Evolutionary conservation across 2,888 invertebrate genomes (phyloP).

Genomic region (Dasypolia templi): DNA sequence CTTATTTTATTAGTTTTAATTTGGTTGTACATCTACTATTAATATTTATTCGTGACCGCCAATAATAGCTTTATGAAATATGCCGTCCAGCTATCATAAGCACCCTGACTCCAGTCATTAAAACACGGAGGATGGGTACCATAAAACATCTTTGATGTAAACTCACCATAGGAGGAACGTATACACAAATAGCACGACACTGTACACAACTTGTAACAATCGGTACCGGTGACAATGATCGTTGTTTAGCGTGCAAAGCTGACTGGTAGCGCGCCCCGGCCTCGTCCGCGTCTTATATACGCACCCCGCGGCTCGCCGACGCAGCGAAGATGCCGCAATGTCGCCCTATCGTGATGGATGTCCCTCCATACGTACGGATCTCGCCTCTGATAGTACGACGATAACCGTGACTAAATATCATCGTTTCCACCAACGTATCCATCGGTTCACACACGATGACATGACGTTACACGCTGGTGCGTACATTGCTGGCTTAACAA

Average conservation of each 20-base stretch:
- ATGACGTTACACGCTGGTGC: constrained; percentile 26
- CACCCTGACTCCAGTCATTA: neutral
- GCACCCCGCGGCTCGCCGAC: constrained; percentile 80
- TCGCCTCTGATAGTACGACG: constrained; percentile 69
- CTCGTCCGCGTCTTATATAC: constrained; percentile 82
- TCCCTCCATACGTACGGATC: constrained; percentile 73
- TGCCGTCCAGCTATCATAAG: neutral
- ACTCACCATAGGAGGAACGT: constrained; percentile 79
- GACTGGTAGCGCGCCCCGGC: constrained; percentile 85
- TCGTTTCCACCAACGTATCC: constrained; percentile 54
- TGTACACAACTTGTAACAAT: constrained; percentile 76
- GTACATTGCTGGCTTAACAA: constrained; percentile 65
- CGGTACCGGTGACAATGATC: constrained; percentile 76
- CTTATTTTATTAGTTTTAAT: neutral
- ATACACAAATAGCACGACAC: constrained; percentile 81
- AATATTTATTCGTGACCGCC: neutral
- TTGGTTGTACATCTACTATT: neutral
- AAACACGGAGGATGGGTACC: neutral
- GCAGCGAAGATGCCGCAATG: constrained; percentile 82
- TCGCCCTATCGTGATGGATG: constrained; percentile 81
- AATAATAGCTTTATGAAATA: constrained; percentile 9
- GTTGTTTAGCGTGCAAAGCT: constrained; percentile 75
- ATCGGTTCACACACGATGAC: constrained; percentile 53
- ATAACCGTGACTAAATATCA: constrained; percentile 77
- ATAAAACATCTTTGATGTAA: constrained; percentile 28